Base-by-base conservation (phyloP, 1,140 invertebrate species). In the Magallana angulata region DNA sequence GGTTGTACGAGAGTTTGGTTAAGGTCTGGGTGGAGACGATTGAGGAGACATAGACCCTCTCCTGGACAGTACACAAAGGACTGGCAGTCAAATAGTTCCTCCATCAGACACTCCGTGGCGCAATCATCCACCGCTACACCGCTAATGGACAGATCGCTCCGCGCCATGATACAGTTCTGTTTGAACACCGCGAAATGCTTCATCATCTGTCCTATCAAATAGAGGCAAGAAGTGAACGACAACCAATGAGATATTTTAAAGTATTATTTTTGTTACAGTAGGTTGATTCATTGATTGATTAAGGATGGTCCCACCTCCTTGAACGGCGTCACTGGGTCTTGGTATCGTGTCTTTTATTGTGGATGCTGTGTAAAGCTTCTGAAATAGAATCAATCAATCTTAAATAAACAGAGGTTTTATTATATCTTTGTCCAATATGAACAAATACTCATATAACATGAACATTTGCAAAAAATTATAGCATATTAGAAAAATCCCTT, bases 101-200 rank as follows among this genome's bases (percentile, higher is more conserved):
- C 88, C 48, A 57, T 58, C 12, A 88, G 57, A 90, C 91, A 92
- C 9, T 90, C 85, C 0, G 87, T 82, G 14, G 91, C 91, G 60
- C 91, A 92, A 71, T 92, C 91, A 57, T 92, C 91, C 0, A 92
- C 88, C 8, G 91, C 90, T 24, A 91, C 24, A 81, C 86, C 87
- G 36, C 30, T 16, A 9, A 85, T 6, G 30, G 56, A 36, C 24
- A 16, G 18, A 4, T 60, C 58, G 12, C 56, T 62, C 57, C 24
- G 30, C 1, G 11, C 59, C 24, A 36, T 60, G 14, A 84, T 58
- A 18, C 14, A 36, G 14, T 59, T 62, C 57, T 84, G 57, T 16
- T 62, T 84, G 30, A 36, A 48, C 14, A 24, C 57, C 6, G 59
- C 60, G 59, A 62, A 84, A 36, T 60, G 59, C 30, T 84, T 57